Evolutionary conservation across 2,797 vertebrate genomes (phyloP), one percentile per base, ranked within the genome.

Genomic region (Denticeps clupeoides): DNA sequence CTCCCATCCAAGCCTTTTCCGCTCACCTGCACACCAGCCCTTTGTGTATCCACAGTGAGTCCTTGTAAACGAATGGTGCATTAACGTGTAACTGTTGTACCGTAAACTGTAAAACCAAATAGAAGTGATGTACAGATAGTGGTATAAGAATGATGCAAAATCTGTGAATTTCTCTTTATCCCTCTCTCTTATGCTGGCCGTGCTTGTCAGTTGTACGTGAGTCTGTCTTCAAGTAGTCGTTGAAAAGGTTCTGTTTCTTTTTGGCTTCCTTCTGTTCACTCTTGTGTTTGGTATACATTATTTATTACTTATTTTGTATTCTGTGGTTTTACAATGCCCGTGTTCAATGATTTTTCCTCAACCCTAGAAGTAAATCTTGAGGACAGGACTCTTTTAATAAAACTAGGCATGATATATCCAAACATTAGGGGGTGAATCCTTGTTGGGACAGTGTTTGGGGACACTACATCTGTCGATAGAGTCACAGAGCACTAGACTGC

Each of bases 51-150:
- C 64, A 68, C 73, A 68, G 76, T 80, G 75, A 79, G 63, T 73
- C 72, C 73, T 71, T 81, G 65, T 78, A 84, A 79, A 70, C 74
- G 74, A 64, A 55, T 79, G 65, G 81, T 83, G 77, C 69, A 75
- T 76, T 67, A 65, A 67, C 5, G 69, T 80, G 69, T 81, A 68
- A 76, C 77, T 75, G 79, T 81, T 62, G 70, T 81, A 73, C 49
- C 52, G 75, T 82, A 67, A 74, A 63, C 53, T 64, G 73, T 79
- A 53, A 69, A 71, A 75, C 72, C 77, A 75, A 80, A 75, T 74
- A 64, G 62, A 67, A 73, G 69, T 82, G 70, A 59, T 68, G 78
- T 81, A 68, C 69, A 62, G 60, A 53, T 62, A 69, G 65, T 73
- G 65, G 58, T 68, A 66, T 24, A 49, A 50, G 70, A 74, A 59